Percentiles rank a stretch among this genome's conserved stretches.
phyloP scores from a whole-genome alignment of 2,888 invertebrate species.

The Meteorus cinctellus region DNA sequence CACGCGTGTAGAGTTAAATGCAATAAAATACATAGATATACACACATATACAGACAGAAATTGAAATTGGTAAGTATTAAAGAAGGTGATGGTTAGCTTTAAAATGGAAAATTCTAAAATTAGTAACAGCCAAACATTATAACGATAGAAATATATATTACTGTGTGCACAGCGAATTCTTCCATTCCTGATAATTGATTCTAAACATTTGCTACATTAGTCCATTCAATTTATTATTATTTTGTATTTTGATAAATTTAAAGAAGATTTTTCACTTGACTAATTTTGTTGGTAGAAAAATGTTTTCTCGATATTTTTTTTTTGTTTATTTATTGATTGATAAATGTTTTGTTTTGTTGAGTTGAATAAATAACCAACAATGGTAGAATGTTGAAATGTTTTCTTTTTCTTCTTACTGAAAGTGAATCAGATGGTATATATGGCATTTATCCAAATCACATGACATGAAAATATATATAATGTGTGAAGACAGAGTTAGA shows the following conservation, averaged over 20 bases:
- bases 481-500: background rate
- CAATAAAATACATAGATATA: constrained; percentile 22
- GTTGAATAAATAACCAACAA: constrained; percentile 1
- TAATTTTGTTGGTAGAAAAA: no score
- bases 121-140: constrained; percentile 31
- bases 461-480: constrained; percentile 46
- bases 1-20: constrained; percentile 42
- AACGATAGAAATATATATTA: background rate
- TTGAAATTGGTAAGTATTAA: constrained; percentile 22
- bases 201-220: no score
- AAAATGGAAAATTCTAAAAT: constrained; percentile 42
- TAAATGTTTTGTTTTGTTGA: background rate
- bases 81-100: constrained; percentile 38
- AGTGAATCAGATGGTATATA: constrained; percentile 50
- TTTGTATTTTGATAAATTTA: no score
- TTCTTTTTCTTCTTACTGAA: constrained; percentile 12
- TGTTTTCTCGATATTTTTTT: background rate
- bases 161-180: no score
- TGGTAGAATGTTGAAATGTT: constrained; percentile 33
- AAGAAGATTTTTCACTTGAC: background rate
- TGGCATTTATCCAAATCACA: constrained; percentile 62
- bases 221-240: no score
- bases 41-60: background rate
- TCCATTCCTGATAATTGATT: background rate
- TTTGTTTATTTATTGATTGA: background rate